Base-by-base conservation (phyloP, 2,888 invertebrate species). In the Cacoxenus indagator region DNA sequence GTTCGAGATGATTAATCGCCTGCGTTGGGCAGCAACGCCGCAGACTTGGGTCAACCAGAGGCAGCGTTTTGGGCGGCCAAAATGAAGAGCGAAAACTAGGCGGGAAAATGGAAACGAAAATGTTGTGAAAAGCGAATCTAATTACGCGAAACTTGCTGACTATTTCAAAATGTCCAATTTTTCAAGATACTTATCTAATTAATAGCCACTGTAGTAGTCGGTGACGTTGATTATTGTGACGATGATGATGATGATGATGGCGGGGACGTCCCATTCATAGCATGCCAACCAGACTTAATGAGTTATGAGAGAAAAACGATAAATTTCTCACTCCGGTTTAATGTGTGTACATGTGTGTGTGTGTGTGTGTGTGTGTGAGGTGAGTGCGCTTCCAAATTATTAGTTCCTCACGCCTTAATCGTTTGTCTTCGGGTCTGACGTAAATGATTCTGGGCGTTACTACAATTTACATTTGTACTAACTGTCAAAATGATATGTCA, bases 181-280 rank as follows among this genome's bases (percentile, higher is more conserved):
- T 86, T 87, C 87, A 86, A 87, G 87, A 87, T 87, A 85, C 78
- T 86, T 86, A 87, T 88, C 87, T 84, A 84, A 82, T 87, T 86
- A 87, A 86, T 86, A 87, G 87, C 80, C 75, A 74, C 76, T 73
- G 46, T 68, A 48, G 67, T 54, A 71, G 64, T 51, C 70, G 68
- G 61, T 64, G 37, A 37, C 37, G 31, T 31, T 31, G 31, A 4
- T 9, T 6, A 31, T 31, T 4, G 9, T 31, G 31, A 31, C 9
- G 5, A 37, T 37, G 37, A 37, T 37, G 37, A 37, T 37, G 37
- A 37, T 37, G 5, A 37, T 37, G 37, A 37, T 37, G 14, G 37
- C 14, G 51, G 68, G 54, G 57, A n/a, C 48, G 37, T 37, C 5
- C 37, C 74, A 70, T 64, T 68, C 54, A 54, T 54, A 24, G 22